phyloP scores from a whole-genome alignment of 2,113 vertebrate genomes.

The Uria aalge region DNA sequence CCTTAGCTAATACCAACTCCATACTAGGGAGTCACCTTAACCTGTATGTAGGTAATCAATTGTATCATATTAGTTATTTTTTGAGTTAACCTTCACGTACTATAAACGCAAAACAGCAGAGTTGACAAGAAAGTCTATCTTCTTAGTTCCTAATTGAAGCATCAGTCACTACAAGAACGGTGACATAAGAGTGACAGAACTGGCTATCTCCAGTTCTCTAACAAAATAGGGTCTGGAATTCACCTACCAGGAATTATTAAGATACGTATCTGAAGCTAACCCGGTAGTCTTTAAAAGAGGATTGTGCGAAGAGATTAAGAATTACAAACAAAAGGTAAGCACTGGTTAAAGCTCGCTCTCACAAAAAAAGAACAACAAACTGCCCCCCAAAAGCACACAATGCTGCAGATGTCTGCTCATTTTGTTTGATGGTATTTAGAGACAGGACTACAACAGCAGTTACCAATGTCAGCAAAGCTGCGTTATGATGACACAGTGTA shows the following conservation, averaged over 20 bases:
- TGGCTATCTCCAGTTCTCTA: not conserved
- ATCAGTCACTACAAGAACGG: not conserved
- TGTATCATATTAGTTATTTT: not conserved
- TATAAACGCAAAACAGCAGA: not conserved
- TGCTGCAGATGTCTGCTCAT: not conserved
- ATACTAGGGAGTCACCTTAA: not conserved
- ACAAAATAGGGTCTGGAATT: not conserved
- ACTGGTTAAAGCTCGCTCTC: not conserved
- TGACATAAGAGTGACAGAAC: slow-evolving; percentile 13
- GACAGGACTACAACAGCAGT: not conserved
- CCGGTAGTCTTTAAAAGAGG: not conserved
- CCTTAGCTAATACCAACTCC: not conserved
- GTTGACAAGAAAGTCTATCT: slow-evolving; percentile 8
- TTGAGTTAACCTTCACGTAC: slow-evolving; percentile 23
- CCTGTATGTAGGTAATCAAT: not conserved
- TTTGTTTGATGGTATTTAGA: not conserved
- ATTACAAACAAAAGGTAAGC: not conserved
- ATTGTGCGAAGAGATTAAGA: not conserved
- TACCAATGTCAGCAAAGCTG: not conserved
- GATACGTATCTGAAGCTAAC: rapidly evolving
- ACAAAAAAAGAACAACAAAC: not conserved
- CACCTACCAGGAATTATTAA: not conserved
- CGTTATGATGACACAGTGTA: not conserved
- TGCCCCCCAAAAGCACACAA: not conserved
- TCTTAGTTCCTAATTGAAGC: not conserved